A percentile compares a stretch with the other conserved stretches of the same genome.
phyloP scores from a whole-genome alignment of 2,797 vertebrate species.

The Pseudopleuronectes americanus region DNA sequence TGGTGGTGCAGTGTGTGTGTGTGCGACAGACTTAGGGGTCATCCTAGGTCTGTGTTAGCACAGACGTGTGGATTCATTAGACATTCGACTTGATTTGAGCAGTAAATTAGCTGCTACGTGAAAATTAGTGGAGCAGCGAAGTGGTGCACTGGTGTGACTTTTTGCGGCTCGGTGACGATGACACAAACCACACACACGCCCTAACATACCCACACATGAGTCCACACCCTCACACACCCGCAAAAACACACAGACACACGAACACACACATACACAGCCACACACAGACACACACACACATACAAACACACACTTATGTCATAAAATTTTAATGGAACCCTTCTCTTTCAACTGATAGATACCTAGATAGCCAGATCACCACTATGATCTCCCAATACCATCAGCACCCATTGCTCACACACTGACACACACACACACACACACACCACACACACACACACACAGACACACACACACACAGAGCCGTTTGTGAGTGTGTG shows the following conservation, averaged over 20 bases:
- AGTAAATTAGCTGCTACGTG: conserved; percentile 70
- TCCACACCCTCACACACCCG: conserved; percentile 19
- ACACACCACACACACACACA: conserved; percentile 3
- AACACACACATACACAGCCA: not conserved
- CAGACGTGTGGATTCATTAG: conserved; percentile 69
- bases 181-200: conserved; percentile 7
- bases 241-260: not conserved
- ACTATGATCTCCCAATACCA: conserved; percentile 4
- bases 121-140: conserved; percentile 54
- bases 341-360: conserved; percentile 17
- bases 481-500: not conserved
- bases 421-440: no score
- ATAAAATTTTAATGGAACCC: conserved; percentile 1
- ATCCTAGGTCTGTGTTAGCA: conserved; percentile 52
- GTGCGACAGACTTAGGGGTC: conserved; percentile 29
- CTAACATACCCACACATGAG: not conserved
- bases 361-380: conserved; percentile 29
- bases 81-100: conserved; percentile 57
- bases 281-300: conserved; percentile 17
- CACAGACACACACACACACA: not conserved
- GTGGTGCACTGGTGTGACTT: conserved; percentile 59
- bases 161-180: conserved; percentile 58
- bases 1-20: conserved; percentile 4
- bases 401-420: not conserved
- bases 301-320: not conserved